A percentile compares a stretch with the other conserved stretches of the same genome.
Evolutionary conservation across 2,888 invertebrate species (phyloP).

Genomic region (Noctua fimbriata): DNA sequence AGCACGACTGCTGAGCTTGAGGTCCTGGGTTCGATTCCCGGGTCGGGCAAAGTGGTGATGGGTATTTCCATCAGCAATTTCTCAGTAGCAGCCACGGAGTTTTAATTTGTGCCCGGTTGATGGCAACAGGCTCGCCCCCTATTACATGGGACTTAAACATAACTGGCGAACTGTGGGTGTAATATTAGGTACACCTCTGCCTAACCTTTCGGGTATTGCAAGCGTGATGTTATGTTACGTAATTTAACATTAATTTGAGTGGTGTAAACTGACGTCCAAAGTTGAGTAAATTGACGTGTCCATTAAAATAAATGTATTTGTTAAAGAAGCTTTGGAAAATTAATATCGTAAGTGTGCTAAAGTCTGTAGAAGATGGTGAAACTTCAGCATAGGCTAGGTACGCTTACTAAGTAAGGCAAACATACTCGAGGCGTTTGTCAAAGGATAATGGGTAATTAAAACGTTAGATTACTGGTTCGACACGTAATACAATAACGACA

Average conservation of each 20-base stretch:
- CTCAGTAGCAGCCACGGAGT: too few species aligned
- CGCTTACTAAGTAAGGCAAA: background rate
- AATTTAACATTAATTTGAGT: slow-evolving; percentile 33
- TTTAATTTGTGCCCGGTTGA: too few species aligned
- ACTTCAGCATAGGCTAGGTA: background rate
- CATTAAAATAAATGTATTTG: slow-evolving; percentile 7
- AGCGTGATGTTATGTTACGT: background rate
- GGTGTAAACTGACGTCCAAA: background rate
- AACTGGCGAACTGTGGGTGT: too few species aligned
- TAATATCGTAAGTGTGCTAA: background rate
- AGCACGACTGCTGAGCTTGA: too few species aligned
- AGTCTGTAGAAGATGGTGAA: background rate
- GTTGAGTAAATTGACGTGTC: background rate
- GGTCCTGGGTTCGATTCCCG: too few species aligned
- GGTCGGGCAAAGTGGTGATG: too few species aligned
- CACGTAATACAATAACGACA: background rate
- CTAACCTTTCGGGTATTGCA: too few species aligned
- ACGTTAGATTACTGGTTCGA: slow-evolving; percentile 13
- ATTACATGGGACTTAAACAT: too few species aligned
- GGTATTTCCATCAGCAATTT: too few species aligned
- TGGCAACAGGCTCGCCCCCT: too few species aligned
- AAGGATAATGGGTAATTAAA: slow-evolving; percentile 22
- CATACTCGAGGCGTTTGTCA: background rate
- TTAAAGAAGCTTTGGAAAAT: background rate
- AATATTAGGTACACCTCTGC: too few species aligned